A percentile compares a stretch with the other conserved stretches of the same genome.
These are phyloP conservation scores for Drosophila athabasca DNA, from an alignment of 1,140 invertebrate genomes.

Conservation along the genomic window DNA sequence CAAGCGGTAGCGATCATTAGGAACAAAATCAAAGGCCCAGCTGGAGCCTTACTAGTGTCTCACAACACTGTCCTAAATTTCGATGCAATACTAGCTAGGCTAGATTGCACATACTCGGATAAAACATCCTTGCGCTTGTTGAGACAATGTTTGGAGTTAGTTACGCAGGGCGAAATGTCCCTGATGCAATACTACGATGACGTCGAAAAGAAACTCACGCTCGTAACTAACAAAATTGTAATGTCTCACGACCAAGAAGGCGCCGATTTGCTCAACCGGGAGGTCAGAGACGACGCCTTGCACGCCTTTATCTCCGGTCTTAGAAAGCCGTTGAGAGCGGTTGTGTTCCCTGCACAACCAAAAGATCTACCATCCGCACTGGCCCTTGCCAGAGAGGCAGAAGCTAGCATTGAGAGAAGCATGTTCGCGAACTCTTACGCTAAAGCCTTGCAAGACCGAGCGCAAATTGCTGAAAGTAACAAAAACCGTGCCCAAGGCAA, in stretches of 20 bases:
- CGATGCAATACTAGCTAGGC: conserved; percentile 14
- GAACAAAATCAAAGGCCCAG: conserved; percentile 27
- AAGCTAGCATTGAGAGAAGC: conserved; percentile 2
- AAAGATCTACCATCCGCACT: conserved; percentile 27
- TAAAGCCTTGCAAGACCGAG: conserved; percentile 11
- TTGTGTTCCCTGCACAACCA: conserved; percentile 11
- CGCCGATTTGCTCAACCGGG: conserved; percentile 10
- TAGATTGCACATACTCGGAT: conserved; percentile 23
- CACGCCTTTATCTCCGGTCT: conserved; percentile 14
- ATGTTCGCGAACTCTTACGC: conserved; percentile 3
- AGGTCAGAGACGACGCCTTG: conserved; percentile 22
- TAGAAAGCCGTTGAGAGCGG: conserved; percentile 6
- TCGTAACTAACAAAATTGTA: conserved; percentile 2
- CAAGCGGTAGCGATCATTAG: conserved; percentile 23
- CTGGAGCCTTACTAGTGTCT: conserved; percentile 20
- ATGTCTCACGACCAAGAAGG: conserved; percentile 16
- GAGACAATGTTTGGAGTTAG: conserved; percentile 8
- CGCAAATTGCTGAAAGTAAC: not conserved
- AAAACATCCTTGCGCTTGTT: conserved; percentile 14
- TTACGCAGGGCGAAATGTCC: conserved; percentile 12
- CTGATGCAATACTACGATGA: conserved; percentile 30
- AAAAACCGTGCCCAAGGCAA: conserved; percentile 16
- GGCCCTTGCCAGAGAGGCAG: conserved; percentile 17
- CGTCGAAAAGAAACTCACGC: conserved; percentile 20
- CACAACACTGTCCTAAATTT: conserved; percentile 32